Percentiles rank a stretch among this genome's conserved stretches.
phyloP scores from a whole-genome alignment of 2,797 vertebrate genomes.

The Sebastes matsubarae region DNA sequence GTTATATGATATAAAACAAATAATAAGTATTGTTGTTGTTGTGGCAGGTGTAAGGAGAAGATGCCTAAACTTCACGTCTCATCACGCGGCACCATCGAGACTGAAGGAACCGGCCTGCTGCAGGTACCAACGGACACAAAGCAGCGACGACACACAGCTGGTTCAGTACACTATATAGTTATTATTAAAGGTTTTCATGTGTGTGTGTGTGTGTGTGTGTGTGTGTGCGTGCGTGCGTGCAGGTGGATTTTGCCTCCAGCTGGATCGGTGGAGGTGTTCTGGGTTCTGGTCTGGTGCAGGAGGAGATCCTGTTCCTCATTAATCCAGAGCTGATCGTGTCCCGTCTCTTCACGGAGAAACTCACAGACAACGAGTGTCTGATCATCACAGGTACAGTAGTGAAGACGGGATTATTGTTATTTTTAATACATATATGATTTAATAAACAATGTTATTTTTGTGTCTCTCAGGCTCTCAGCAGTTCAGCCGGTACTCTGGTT shows the following conservation, averaged over 20 bases:
- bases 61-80: slow-evolving; percentile 65
- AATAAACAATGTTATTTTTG: no score
- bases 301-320: slow-evolving; percentile 82
- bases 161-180: not conserved
- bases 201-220: not conserved
- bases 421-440: no score
- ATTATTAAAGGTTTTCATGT: not conserved
- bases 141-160: not conserved
- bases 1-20: not conserved
- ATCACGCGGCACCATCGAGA: slow-evolving; percentile 70
- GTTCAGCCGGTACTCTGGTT: slow-evolving; percentile 72
- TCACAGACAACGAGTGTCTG: slow-evolving; percentile 73
- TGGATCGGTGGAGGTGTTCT: slow-evolving; percentile 79
- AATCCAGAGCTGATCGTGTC: slow-evolving; percentile 82
- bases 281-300: slow-evolving; percentile 77
- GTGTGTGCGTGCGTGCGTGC: not conserved
- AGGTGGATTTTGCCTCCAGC: slow-evolving; percentile 81
- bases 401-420: no score
- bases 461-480: slow-evolving; percentile 70
- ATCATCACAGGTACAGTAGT: slow-evolving; percentile 48
- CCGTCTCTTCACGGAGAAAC: slow-evolving; percentile 81
- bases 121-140: slow-evolving; percentile 63
- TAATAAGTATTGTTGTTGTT: not conserved
- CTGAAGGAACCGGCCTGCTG: slow-evolving; percentile 68
- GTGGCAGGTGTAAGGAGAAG: slow-evolving; percentile 28